phyloP scores from a whole-genome alignment of 1,140 invertebrate species.

The Diploscapter pachys region DNA sequence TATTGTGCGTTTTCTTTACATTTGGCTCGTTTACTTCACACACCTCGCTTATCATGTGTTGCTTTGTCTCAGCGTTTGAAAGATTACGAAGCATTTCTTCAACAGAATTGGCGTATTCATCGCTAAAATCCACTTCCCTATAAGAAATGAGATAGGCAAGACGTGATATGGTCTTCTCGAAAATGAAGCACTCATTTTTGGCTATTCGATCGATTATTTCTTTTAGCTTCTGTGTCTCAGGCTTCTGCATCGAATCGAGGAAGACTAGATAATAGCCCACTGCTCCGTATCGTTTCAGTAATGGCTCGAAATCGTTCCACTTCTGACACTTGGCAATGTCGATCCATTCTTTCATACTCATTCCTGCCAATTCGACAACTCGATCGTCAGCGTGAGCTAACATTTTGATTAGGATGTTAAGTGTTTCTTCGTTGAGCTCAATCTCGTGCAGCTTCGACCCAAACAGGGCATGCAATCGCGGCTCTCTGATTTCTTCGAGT shows the following conservation, averaged over 20 bases:
- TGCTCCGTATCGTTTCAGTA: neutral
- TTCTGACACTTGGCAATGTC: conserved; percentile 5
- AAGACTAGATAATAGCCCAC: neutral
- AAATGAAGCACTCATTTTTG: neutral
- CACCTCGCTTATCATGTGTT: no score
- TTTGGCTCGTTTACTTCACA: no score
- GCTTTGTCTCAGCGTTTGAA: no score
- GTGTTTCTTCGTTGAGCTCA: neutral
- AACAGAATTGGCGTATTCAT: neutral
- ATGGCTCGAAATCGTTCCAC: neutral
- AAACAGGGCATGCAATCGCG: conserved; percentile 3
- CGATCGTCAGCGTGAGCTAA: neutral
- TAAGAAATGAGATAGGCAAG: neutral
- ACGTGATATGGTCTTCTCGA: conserved; percentile 3
- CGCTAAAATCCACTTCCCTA: neutral
- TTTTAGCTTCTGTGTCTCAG: neutral
- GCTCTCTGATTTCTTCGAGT: neutral
- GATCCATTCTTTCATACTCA: conserved; percentile 2
- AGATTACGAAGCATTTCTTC: no score
- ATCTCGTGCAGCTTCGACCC: conserved; percentile 7
- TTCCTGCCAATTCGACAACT: neutral
- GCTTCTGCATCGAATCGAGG: neutral
- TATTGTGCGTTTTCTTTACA: no score
- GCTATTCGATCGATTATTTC: neutral
- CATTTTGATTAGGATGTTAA: neutral